A percentile compares a stretch with the other conserved stretches of the same genome.
These are phyloP conservation scores for Trachelus troglodyta DNA, from an alignment of 2,888 invertebrate genomes.

Conservation along the genomic window DNA sequence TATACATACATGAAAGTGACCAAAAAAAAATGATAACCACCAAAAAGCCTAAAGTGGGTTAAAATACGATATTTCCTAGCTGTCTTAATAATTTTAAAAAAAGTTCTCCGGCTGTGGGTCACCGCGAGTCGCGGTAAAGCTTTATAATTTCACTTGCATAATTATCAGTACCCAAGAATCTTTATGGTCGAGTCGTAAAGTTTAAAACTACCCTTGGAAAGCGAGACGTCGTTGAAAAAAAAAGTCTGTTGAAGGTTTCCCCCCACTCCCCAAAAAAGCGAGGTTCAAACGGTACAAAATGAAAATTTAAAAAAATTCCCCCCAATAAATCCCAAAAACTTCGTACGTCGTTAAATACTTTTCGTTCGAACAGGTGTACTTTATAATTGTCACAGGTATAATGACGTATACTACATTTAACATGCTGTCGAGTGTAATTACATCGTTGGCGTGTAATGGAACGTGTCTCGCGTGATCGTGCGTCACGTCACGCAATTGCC, in stretches of 20 bases:
- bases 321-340: background rate
- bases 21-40: background rate
- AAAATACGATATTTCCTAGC: constrained; percentile 3
- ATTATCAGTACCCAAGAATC: constrained; percentile 52
- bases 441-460: constrained; percentile 46
- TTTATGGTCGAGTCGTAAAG: constrained; percentile 52
- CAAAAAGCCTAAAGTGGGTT: background rate
- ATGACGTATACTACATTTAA: constrained; percentile 49
- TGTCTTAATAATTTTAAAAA: constrained; percentile 24
- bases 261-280: too few relatives aligned
- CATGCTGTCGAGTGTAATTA: constrained; percentile 39
- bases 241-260: background rate
- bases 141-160: constrained; percentile 49
- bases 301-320: background rate
- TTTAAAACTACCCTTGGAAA: constrained; percentile 40
- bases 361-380: constrained; percentile 17
- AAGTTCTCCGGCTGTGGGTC: constrained; percentile 1
- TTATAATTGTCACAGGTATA: constrained; percentile 45
- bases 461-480: constrained; percentile 32
- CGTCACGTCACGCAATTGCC: constrained; percentile 24
- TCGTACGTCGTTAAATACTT: background rate
- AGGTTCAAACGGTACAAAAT: background rate
- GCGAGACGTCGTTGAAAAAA: constrained; percentile 22
- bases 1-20: background rate
- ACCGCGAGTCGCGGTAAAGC: constrained; percentile 32